Evolutionary conservation across 1,140 invertebrate species (phyloP).

Genomic region (Diachasma alloeum): DNA sequence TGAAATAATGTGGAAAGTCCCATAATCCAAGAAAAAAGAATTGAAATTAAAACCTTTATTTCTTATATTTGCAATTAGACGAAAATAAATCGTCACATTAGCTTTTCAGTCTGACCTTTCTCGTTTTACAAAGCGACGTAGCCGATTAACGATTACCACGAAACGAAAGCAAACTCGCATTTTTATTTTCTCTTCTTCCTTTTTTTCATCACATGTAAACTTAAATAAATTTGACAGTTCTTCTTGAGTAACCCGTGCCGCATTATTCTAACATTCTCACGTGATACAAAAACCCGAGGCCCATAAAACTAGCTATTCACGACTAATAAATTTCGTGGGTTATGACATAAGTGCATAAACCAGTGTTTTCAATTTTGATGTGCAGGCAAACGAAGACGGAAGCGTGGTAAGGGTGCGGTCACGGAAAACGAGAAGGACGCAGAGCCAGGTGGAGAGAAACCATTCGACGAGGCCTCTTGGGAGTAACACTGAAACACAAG

Average conservation of each 20-base stretch:
- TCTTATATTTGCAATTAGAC: no score
- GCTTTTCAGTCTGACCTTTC: no score
- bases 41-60: no score
- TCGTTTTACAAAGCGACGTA: neutral
- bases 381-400: slow-evolving; percentile 55
- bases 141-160: neutral
- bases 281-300: neutral
- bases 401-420: slow-evolving; percentile 40
- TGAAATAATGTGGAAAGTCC: no score
- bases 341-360: slow-evolving; percentile 25
- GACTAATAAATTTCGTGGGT: slow-evolving; percentile 19
- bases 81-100: no score
- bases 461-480: slow-evolving; percentile 48
- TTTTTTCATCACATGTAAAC: neutral
- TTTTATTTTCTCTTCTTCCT: neutral
- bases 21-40: no score
- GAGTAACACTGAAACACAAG: slow-evolving; percentile 18
- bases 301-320: neutral
- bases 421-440: neutral
- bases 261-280: neutral
- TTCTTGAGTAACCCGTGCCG: neutral
- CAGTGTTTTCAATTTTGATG: slow-evolving; percentile 41
- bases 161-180: neutral
- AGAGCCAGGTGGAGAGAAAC: slow-evolving; percentile 37
- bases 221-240: neutral